phyloP scores from a whole-genome alignment of 2,888 invertebrate species.

The Eupithecia abbreviata region DNA sequence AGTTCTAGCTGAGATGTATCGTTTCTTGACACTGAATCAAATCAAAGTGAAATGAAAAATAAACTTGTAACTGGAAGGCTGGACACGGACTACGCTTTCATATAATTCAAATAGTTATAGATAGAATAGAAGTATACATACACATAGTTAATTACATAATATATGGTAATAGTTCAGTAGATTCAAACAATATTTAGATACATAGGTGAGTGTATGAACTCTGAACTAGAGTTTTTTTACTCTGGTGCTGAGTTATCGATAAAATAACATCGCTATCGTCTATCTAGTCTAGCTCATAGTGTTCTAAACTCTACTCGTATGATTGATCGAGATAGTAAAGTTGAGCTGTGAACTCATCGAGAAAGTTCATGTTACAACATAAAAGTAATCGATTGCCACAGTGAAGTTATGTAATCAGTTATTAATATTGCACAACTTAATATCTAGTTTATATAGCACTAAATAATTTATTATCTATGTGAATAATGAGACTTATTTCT shows the following conservation, averaged over 20 bases:
- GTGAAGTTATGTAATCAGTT: background rate
- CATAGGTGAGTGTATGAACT: no score
- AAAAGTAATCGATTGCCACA: conserved; percentile 12
- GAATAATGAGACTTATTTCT: no score
- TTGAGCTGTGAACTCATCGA: conserved; percentile 19
- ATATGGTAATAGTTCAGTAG: no score
- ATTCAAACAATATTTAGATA: no score
- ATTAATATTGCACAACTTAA: background rate
- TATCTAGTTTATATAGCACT: background rate
- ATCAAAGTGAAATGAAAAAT: no score
- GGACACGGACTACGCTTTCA: no score
- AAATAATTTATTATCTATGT: background rate
- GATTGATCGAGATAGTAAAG: conserved; percentile 27
- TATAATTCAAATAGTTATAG: no score
- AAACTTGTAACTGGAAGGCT: no score
- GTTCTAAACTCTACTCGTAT: conserved; percentile 17
- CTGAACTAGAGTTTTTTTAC: no score
- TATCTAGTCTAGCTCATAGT: conserved; percentile 1
- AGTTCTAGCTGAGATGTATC: background rate
- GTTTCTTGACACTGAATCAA: background rate
- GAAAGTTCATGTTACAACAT: conserved; percentile 1
- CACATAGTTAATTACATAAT: no score
- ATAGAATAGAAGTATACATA: no score
- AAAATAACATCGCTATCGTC: background rate
- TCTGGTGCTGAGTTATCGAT: background rate